A percentile compares a stretch with the other conserved stretches of the same genome.
phyloP scores from a whole-genome alignment of 2,113 vertebrate species.

The Phyllostomus discolor region DNA sequence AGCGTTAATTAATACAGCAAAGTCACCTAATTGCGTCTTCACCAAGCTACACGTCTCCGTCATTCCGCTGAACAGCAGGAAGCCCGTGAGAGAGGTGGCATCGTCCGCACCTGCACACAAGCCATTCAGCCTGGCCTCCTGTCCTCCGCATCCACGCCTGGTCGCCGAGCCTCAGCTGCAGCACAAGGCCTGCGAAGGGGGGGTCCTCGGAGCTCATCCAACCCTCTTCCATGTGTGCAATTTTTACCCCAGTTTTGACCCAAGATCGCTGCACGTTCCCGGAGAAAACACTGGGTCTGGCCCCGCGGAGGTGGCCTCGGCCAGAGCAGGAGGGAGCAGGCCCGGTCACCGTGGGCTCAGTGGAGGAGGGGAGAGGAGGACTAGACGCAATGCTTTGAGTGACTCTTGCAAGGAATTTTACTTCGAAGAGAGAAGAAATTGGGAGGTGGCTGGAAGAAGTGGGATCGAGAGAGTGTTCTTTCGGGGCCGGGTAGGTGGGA shows the following conservation, averaged over 20 bases:
- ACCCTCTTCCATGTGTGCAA: too few species aligned
- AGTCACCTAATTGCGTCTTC: fast-evolving
- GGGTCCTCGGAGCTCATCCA: too few species aligned
- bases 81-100: too few species aligned
- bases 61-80: conserved; percentile 78
- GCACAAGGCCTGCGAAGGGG: too few species aligned
- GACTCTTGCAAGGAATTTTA: background rate
- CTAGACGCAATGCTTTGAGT: background rate
- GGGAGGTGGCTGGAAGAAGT: background rate
- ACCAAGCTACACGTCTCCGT: fast-evolving
- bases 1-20: too few species aligned
- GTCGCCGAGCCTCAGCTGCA: too few species aligned
- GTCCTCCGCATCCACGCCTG: too few species aligned
- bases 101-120: too few species aligned
- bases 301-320: background rate
- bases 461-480: background rate
- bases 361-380: background rate
- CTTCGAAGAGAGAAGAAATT: background rate
- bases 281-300: background rate
- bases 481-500: background rate
- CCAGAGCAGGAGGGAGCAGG: background rate
- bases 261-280: too few species aligned
- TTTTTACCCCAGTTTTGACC: too few species aligned
- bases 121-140: too few species aligned
- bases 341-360: background rate